Conservation (phyloP, 2,797 vertebrate genomes). For the Rhadinocentrus ornatus region DNA sequence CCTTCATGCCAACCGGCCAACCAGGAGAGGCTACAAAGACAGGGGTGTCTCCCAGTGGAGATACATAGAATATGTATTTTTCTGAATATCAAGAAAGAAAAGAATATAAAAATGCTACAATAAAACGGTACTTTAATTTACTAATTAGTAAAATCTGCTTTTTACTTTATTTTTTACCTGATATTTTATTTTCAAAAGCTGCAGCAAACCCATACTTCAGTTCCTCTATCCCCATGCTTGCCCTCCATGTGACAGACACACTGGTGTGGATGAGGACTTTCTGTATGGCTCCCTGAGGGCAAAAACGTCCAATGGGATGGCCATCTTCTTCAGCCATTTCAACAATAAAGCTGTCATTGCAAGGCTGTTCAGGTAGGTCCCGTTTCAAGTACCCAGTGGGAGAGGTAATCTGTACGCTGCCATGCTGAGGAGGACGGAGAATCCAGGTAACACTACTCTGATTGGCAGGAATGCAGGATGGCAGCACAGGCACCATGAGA, state of each 20-base stretch:
- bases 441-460: constrained; percentile 85
- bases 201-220: constrained; percentile 76
- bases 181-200: constrained; percentile 80
- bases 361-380: constrained; percentile 76
- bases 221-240: constrained; percentile 46
- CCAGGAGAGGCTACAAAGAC: constrained; percentile 86
- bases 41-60: constrained; percentile 70
- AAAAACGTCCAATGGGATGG: constrained; percentile 85
- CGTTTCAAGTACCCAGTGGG: constrained; percentile 80
- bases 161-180: constrained; percentile 64
- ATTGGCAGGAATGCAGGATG: constrained; percentile 77
- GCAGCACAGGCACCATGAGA: constrained; percentile 76
- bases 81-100: constrained; percentile 75
- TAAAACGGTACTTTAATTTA: neutral
- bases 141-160: rapidly evolving
- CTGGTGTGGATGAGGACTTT: constrained; percentile 87
- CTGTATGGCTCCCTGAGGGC: constrained; percentile 85
- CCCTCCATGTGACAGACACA: constrained; percentile 80
- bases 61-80: constrained; percentile 85
- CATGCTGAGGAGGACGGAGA: constrained; percentile 73
- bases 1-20: constrained; percentile 82
- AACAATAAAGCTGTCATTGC: constrained; percentile 80
- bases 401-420: constrained; percentile 80
- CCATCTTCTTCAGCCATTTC: constrained; percentile 59
- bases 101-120: neutral